These are phyloP conservation scores for Dorcus hopei DNA, from an alignment of 2,888 invertebrate species.

Conservation along the genomic window DNA sequence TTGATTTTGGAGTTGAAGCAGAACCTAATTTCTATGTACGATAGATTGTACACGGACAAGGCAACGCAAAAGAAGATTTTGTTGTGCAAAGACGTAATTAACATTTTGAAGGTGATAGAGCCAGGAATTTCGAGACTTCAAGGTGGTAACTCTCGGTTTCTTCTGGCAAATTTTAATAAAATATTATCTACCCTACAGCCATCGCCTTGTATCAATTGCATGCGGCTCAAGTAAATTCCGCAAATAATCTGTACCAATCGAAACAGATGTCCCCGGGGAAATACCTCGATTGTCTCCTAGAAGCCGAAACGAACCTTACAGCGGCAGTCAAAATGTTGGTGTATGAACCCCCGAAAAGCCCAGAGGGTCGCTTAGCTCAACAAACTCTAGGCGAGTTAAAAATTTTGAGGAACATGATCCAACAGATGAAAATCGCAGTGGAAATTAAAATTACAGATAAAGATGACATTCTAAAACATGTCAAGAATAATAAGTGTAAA, in stretches of 20 bases:
- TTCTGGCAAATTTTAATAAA: background rate
- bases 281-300: conserved; percentile 56
- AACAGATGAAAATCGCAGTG: background rate
- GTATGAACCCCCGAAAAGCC: conserved; percentile 68
- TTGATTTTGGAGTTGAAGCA: conserved; percentile 68
- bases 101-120: conserved; percentile 63
- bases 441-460: conserved; percentile 6
- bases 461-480: background rate
- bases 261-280: conserved; percentile 57
- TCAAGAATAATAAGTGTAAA: background rate
- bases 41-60: conserved; percentile 30
- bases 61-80: conserved; percentile 62
- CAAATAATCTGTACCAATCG: conserved; percentile 60
- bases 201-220: conserved; percentile 75
- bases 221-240: conserved; percentile 61
- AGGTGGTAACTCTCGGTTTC: conserved; percentile 49
- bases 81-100: conserved; percentile 63
- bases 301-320: conserved; percentile 59
- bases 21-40: conserved; percentile 57
- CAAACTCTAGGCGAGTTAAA: conserved; percentile 49
- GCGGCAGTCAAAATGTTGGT: conserved; percentile 64
- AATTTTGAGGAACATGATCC: conserved; percentile 17
- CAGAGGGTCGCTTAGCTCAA: conserved; percentile 68
- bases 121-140: conserved; percentile 69
- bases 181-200: conserved; percentile 52